Conservation (phyloP, 2,113 vertebrate genomes). For the Mobula birostris region DNA sequence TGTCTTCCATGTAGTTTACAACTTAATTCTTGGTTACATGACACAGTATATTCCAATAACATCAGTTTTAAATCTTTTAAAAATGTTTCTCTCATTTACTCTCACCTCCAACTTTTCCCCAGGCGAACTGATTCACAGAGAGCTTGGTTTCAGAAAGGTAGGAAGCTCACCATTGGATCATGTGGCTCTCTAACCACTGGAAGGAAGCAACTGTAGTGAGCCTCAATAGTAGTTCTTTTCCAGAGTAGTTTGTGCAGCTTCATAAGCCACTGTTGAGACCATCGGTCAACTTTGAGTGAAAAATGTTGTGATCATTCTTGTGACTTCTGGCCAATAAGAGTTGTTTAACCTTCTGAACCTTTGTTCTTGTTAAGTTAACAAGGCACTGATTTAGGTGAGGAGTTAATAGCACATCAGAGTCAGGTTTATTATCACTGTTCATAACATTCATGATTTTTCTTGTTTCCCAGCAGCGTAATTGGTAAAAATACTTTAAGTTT, state of each 20-base stretch:
- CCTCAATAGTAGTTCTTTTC: background rate
- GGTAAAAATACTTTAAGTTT: too few species aligned
- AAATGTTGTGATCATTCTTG: background rate
- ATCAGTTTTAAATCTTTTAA: background rate
- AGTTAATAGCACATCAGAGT: background rate
- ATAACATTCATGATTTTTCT: too few species aligned
- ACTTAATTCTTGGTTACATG: too few species aligned
- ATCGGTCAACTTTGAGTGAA: background rate
- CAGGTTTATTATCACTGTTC: too few species aligned
- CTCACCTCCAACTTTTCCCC: background rate
- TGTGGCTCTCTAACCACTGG: too few species aligned
- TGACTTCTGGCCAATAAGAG: background rate
- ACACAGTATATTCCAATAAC: background rate
- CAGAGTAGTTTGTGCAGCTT: background rate
- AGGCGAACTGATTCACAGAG: background rate
- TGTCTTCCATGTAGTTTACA: background rate
- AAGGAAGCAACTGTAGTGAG: background rate
- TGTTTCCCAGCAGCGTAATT: too few species aligned
- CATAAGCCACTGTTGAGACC: too few species aligned
- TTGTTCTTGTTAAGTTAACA: background rate
- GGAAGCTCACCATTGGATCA: background rate
- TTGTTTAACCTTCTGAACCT: background rate
- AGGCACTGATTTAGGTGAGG: background rate
- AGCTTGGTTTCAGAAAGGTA: background rate
- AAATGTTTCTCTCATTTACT: background rate